Evolutionary conservation across 2,113 vertebrate species (phyloP).

Genomic region (Okapia johnstoni): DNA sequence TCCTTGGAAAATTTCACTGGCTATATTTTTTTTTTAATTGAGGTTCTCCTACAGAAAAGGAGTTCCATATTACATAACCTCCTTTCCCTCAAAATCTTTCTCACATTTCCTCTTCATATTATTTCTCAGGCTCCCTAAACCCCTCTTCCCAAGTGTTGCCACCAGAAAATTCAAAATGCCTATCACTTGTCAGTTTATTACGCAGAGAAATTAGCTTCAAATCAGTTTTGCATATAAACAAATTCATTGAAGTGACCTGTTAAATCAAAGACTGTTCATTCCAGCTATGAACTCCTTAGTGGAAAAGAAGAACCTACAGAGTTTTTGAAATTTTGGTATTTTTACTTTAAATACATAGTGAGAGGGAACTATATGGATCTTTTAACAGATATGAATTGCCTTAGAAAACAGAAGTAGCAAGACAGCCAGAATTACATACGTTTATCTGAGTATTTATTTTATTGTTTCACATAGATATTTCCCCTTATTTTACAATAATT

Average conservation of each 20-base stretch:
- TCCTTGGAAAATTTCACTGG: not conserved
- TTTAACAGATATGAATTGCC: not conserved
- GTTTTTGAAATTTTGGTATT: not conserved
- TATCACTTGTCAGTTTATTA: not conserved
- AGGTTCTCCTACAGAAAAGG: not conserved
- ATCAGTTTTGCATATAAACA: not conserved
- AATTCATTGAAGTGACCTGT: not conserved
- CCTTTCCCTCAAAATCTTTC: not conserved
- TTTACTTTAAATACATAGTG: not conserved
- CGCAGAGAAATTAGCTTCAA: not conserved
- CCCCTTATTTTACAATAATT: not conserved
- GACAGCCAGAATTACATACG: not conserved
- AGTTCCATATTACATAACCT: not conserved
- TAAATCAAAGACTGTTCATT: not conserved
- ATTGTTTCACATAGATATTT: not conserved
- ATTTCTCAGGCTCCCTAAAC: not conserved
- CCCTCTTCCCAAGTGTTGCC: not conserved
- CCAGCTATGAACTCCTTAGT: not conserved
- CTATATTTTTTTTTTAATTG: not conserved
- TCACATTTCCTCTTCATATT: not conserved
- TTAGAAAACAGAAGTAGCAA: not conserved
- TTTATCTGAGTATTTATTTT: not conserved
- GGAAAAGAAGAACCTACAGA: not conserved
- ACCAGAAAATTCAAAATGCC: slow-evolving; percentile 11
- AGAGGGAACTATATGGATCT: not conserved